Conservation (phyloP, 2,888 invertebrate genomes). For the Dyspetes luteomarginatus region DNA sequence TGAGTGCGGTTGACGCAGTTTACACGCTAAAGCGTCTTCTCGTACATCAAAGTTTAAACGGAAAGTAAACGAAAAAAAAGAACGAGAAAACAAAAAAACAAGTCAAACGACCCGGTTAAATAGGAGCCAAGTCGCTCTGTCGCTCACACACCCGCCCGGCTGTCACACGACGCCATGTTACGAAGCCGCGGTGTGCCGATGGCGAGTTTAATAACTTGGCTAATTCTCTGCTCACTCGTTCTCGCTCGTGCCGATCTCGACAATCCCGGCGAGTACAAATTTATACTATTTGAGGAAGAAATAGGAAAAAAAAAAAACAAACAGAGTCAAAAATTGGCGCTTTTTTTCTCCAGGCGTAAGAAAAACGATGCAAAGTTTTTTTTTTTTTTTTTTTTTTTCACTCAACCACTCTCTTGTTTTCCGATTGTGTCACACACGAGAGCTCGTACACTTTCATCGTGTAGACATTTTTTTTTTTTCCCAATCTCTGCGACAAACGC, state of each 20-base stretch:
- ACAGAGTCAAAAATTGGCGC: background rate
- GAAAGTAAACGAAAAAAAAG: constrained; percentile 2
- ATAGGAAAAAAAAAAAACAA: background rate
- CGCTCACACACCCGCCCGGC: constrained; percentile 76
- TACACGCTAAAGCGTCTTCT: constrained; percentile 44
- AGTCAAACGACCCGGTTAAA: constrained; percentile 9
- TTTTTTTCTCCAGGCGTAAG: background rate
- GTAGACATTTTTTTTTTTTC: background rate
- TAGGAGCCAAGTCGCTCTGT: constrained; percentile 32
- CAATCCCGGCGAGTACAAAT: constrained; percentile 73
- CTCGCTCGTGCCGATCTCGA: constrained; percentile 71
- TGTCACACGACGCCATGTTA: constrained; percentile 82
- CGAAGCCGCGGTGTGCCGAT: constrained; percentile 77
- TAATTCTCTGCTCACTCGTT: constrained; percentile 73
- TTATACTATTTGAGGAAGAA: too few species aligned
- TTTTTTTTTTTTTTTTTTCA: background rate
- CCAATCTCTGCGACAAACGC: background rate
- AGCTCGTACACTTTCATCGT: too few species aligned
- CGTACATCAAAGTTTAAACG: too few species aligned
- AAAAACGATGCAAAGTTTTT: background rate
- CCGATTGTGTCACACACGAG: background rate
- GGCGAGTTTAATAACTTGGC: constrained; percentile 73
- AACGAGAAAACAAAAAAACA: background rate
- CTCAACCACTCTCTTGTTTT: background rate
- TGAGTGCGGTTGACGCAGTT: constrained; percentile 44